Conservation (phyloP, 2,113 vertebrate species). For the Haplochromis vanheusdeni region DNA sequence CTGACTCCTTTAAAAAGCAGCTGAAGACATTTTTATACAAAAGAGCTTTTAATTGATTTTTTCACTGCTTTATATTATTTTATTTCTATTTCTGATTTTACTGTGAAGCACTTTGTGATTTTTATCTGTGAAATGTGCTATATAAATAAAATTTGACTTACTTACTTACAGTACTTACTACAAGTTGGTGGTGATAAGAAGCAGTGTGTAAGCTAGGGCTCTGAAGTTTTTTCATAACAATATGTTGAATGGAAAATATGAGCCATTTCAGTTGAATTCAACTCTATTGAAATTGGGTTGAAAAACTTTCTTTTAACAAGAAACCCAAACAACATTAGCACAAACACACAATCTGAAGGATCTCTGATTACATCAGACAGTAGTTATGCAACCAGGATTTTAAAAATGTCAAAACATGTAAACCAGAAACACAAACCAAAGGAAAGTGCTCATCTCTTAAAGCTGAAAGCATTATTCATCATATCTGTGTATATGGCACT, state of each 20-base stretch:
- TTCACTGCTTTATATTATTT: neutral
- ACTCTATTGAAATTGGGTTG: neutral
- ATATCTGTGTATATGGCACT: neutral
- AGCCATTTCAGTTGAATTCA: neutral
- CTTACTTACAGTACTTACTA: neutral
- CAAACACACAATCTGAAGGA: neutral
- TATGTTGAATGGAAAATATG: neutral
- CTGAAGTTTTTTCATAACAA: neutral
- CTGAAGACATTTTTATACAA: neutral
- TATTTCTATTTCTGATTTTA: neutral
- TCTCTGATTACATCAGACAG: neutral
- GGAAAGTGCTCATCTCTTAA: neutral
- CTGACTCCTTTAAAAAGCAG: neutral
- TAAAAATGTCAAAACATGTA: neutral
- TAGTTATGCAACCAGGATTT: neutral
- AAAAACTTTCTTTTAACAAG: neutral
- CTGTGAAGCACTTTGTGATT: neutral
- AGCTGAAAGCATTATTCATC: neutral
- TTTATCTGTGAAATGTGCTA: neutral
- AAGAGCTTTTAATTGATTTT: neutral
- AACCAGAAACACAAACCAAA: neutral
- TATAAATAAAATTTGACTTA: neutral
- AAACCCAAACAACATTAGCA: neutral
- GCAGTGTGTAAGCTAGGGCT: neutral
- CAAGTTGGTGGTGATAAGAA: neutral